These are phyloP conservation scores for Microtus oregoni DNA, from an alignment of 2,113 vertebrate genomes.

Conservation along the genomic window DNA sequence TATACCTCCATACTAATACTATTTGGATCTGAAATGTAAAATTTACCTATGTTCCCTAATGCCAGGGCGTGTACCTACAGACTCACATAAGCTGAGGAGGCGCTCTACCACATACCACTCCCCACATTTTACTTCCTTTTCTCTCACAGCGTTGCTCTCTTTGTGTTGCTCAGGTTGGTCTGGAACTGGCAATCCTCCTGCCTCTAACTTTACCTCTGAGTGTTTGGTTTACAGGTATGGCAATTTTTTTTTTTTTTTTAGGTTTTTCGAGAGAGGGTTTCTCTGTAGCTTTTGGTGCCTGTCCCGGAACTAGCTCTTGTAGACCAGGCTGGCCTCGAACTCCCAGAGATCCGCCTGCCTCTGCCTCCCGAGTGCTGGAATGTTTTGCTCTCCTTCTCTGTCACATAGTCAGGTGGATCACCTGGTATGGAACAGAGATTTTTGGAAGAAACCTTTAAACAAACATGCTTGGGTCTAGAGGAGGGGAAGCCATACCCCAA, in stretches of 20 bases:
- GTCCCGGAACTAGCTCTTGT: too few species aligned
- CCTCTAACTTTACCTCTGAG: background rate
- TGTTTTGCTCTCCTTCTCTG: too few species aligned
- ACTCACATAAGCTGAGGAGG: background rate
- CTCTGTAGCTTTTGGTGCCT: too few species aligned
- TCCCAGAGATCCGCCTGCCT: too few species aligned
- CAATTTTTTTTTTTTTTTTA: too few species aligned
- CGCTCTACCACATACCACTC: background rate
- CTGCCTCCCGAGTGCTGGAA: background rate
- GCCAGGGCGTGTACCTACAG: background rate
- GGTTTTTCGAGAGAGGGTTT: too few species aligned
- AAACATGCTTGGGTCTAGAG: too few species aligned
- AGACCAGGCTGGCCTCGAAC: too few species aligned
- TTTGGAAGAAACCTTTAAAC: too few species aligned
- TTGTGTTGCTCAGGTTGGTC: background rate
- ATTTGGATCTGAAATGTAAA: background rate
- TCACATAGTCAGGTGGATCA: too few species aligned
- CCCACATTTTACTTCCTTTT: background rate
- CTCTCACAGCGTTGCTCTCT: background rate
- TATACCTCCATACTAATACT: background rate
- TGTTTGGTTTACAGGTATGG: background rate
- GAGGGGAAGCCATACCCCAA: too few species aligned
- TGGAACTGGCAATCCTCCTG: background rate
- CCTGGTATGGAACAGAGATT: too few species aligned
- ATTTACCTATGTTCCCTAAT: background rate